Evolutionary conservation across 2,888 invertebrate genomes (phyloP), one percentile per base, ranked within the genome.

Genomic region (Torymus texanus): DNA sequence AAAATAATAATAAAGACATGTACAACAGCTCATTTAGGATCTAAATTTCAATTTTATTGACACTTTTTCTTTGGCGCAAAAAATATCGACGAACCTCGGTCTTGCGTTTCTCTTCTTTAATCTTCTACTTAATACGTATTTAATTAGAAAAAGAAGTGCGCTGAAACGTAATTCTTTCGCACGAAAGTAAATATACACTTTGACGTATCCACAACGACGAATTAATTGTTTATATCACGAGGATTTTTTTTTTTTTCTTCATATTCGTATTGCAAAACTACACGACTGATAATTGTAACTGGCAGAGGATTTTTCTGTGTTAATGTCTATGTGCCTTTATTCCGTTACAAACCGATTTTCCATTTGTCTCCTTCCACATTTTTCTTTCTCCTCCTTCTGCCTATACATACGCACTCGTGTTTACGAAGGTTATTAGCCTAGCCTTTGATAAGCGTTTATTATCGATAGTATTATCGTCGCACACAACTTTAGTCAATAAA

Each of bases 41-140:
- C 73, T 80, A 79, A 75, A 79, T 78, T 53, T 80, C 67, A 80
- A 70, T 80, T 82, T 82, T 82, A 82, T 82, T 82, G 82, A 80
- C 82, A 78, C 78, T 78, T 77, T 80, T 74, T 81, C 76, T 82
- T 82, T 80, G 82, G 82, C 82, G 82, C 80, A 80, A 80, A 82
- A 81, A 82, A 82, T 82, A 82, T 82, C 61, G 80, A 82, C 75
- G 51, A 78, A 68, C 65, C 65, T 79, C 68, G 65, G 53, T 75
- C 70, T 80, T 74, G 70, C 63, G 78, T 74, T 67, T 73, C 41
- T 62, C 24, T 21, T 59, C 41, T 62, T 59, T 58, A 53, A n/a
- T 75, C 55, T 14, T 68, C 53, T 41, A 41, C 56, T 63, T 67
- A 66, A 66, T 41, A 41, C 41, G 56, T 74, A 74, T 62, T 77